Percentiles rank a stretch among this genome's conserved stretches.
Evolutionary conservation across 1,140 invertebrate species (phyloP).

Genomic region (Ectropis grisescens): DNA sequence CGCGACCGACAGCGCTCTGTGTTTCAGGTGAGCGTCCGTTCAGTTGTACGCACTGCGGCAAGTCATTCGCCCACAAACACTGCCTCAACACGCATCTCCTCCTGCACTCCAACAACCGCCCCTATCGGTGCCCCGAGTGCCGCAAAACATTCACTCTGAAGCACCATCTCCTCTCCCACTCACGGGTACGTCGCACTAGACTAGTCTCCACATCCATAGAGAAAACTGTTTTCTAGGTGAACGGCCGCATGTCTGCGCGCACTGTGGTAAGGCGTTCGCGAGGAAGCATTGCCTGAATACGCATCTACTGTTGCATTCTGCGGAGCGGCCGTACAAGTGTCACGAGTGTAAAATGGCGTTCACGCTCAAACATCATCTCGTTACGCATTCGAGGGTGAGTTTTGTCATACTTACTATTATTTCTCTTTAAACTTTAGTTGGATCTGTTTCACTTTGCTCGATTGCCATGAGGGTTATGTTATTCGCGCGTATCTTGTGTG

Average conservation of each 20-base stretch:
- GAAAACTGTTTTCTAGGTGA: constrained; percentile 69
- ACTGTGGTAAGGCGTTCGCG: constrained; percentile 89
- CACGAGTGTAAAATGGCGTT: constrained; percentile 90
- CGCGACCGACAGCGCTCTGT: constrained; percentile 58
- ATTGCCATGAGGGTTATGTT: too few relatives aligned
- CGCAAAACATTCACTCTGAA: constrained; percentile 89
- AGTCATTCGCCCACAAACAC: constrained; percentile 87
- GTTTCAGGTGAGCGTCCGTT: constrained; percentile 81
- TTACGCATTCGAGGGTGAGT: constrained; percentile 82
- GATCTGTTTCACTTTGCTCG: too few relatives aligned
- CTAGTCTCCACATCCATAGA: too few relatives aligned
- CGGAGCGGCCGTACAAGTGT: constrained; percentile 85
- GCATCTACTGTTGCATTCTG: constrained; percentile 83
- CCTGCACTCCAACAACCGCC: constrained; percentile 83
- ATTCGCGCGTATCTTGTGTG: too few relatives aligned
- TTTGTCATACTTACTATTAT: constrained; percentile 1
- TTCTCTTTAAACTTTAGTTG: too few relatives aligned
- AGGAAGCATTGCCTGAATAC: constrained; percentile 88
- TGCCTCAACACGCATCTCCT: constrained; percentile 86
- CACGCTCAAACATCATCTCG: constrained; percentile 84
- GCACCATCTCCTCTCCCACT: constrained; percentile 83
- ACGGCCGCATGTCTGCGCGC: constrained; percentile 84
- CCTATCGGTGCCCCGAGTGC: constrained; percentile 86
- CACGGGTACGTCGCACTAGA: too few relatives aligned
- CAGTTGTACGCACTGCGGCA: constrained; percentile 86